Evolutionary conservation across 2,113 vertebrate species (phyloP), one percentile per base, ranked within the genome.

Genomic region (Zonotrichia leucophrys): DNA sequence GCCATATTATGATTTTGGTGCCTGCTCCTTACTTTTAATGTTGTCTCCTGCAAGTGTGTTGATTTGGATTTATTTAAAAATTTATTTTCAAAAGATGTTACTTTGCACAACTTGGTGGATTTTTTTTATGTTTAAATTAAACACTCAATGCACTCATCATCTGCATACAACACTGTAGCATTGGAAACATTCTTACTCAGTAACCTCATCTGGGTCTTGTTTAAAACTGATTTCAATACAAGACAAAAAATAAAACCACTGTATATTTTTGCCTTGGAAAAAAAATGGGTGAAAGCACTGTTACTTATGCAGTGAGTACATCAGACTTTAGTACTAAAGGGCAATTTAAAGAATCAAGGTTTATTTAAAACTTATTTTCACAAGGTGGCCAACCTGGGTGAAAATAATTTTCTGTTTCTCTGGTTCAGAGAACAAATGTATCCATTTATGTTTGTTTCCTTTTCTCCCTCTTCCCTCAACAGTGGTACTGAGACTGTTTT

Each of bases 401-500:
- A 98, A 96, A 93, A 95, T 96, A 96, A 96, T 94, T 84, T 75
- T 96, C 70, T 92, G 96, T 97, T 96, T 97, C 96, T 98, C 91
- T 97, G 96, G 87, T 95, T 97, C 95, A 98, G 97, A 98, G 97
- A 98, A 94, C 86, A 95, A 94, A 91, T 88, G 72, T 95, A 63
- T 89, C 73, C 69, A 67, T 80, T 28, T 76, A 46, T 82, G 83
- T 80, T 90, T 91, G 87, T 89, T 95, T 87, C 79, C 83, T 85
- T 83, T 80, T 28, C 16, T 93, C 76, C 73, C 39, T 83, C 12
- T 96, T 87, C 91, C 93, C 88, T 90, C 37, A 89, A 94, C 93
- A 93, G 97, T 98, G 98, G 98, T 98, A 98, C 98, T 98, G 96
- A 96, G 97, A 95, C 97, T 97, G 97, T 97, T 97, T 96, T 95